phyloP scores from a whole-genome alignment of 2,797 vertebrate genomes.

The Amblyopsis hoosieri region DNA sequence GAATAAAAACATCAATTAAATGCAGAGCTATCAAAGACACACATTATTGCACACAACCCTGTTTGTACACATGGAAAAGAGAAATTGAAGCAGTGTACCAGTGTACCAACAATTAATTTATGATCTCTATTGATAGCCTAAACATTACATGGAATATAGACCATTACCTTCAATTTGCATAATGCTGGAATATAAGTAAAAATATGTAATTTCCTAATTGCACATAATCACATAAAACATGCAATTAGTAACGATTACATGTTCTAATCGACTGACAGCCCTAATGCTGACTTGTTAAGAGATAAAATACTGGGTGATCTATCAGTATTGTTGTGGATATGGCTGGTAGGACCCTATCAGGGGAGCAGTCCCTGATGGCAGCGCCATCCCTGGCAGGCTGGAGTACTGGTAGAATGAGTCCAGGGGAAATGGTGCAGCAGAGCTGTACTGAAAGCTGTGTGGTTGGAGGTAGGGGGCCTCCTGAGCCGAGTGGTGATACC shows the following conservation, averaged over 20 bases:
- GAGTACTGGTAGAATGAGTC: slow-evolving; percentile 74
- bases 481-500: slow-evolving; percentile 52
- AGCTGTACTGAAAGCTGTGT: slow-evolving; percentile 61
- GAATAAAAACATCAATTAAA: slow-evolving; percentile 41
- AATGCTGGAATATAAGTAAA: no score
- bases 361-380: slow-evolving; percentile 43
- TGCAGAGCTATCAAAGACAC: slow-evolving; percentile 32
- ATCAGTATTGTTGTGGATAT: slow-evolving; percentile 68
- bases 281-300: not conserved
- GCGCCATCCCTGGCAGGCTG: slow-evolving; percentile 58
- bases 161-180: not conserved
- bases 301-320: not conserved
- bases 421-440: slow-evolving; percentile 42
- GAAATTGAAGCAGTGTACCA: slow-evolving; percentile 1
- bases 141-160: slow-evolving; percentile 1
- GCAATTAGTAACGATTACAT: no score
- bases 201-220: no score
- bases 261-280: no score
- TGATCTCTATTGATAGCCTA: not conserved
- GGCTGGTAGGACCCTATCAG: slow-evolving; percentile 62
- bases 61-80: slow-evolving; percentile 8
- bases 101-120: slow-evolving; percentile 7
- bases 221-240: no score
- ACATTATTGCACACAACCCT: slow-evolving; percentile 70
- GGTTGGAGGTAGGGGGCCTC: slow-evolving; percentile 63